phyloP scores from a whole-genome alignment of 2,113 vertebrate species.

The Crocuta crocuta region DNA sequence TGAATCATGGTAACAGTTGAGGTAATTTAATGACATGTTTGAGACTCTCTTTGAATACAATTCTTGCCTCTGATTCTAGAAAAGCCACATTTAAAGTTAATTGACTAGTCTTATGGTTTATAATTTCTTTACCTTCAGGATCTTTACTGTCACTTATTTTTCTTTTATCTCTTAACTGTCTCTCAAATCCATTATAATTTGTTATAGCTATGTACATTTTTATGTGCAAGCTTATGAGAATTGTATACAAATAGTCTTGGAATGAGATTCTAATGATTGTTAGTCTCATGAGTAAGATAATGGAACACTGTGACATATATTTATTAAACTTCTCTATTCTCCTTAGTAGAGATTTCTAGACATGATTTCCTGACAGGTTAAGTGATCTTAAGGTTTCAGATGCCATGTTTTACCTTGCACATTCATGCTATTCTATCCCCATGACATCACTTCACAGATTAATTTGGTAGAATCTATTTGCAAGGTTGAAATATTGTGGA shows the following conservation, averaged over 20 bases:
- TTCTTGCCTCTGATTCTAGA: neutral
- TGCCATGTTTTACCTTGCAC: neutral
- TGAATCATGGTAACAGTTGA: neutral
- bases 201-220: neutral
- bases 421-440: neutral
- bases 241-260: neutral
- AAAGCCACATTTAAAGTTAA: conserved; percentile 2
- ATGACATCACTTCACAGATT: neutral
- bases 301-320: neutral
- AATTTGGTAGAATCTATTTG: neutral
- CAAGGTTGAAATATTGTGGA: neutral
- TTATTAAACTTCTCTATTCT: neutral
- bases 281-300: neutral
- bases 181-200: neutral
- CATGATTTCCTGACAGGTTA: neutral
- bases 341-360: neutral
- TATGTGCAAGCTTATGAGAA: neutral
- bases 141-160: neutral
- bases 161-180: neutral
- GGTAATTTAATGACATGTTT: neutral
- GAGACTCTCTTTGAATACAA: neutral
- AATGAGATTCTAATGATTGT: neutral
- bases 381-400: neutral
- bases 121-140: neutral
- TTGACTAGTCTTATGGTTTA: neutral